Evolutionary conservation across 2,113 vertebrate genomes (phyloP), one percentile per base, ranked within the genome.

Genomic region (Actinemys pallida): DNA sequence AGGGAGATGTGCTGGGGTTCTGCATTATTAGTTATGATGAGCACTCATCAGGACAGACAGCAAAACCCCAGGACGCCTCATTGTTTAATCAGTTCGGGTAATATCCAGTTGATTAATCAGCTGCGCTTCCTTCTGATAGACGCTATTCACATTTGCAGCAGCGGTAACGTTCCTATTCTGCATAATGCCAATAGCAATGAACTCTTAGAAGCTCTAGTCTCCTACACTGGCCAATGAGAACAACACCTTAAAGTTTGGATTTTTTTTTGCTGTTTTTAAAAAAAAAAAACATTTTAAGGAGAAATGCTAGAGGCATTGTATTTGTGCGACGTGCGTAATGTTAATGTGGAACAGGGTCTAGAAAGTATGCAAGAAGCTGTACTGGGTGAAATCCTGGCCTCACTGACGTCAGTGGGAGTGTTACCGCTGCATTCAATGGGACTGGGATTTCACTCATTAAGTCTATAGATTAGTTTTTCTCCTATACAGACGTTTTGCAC

Each of bases 1-100:
- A 90, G 98, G 97, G 98, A 98, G 97, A 96, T 52, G 57, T 89
- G 90, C 95, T 95, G 97, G 95, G 97, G 90, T 96, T 97, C 97
- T 88, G 90, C 96, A 93, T 98, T 97, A 97, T 97, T 97, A 97
- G 97, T 96, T 97, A 91, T 96, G 97, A 98, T 98, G 98, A 98
- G 97, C 90, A 57, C 97, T 97, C 96, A 90, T 97, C 62, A 95
- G 98, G 97, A 97, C 97, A 97, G 98, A 98, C 98, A 97, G 98
- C 97, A 97, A 96, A 98, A 97, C 98, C 98, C 97, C 98, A 94
- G 98, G 98, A 97, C 5, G 97, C 98, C 98, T 98, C 98, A 94
- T 97, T 98, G 98, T 98, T 98, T 98, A 98, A 98, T 99, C 98
- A 99, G 98, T 97, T 97, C 20, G 96, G 97, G 95, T 97, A 97